phyloP scores from a whole-genome alignment of 2,888 invertebrate species.

The Allygus modestus region DNA sequence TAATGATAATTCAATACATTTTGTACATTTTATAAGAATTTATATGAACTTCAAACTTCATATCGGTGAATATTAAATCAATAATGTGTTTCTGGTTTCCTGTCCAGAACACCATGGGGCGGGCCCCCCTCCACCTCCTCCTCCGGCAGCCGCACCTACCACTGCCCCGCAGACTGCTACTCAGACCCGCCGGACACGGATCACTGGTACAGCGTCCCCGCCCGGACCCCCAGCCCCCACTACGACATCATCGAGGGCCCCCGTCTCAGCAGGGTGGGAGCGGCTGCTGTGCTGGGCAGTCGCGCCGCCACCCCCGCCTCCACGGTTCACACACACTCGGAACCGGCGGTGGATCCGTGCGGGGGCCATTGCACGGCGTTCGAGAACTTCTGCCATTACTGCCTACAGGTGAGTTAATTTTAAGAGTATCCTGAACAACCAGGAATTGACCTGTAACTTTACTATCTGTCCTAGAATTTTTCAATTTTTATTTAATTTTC shows the following conservation, averaged over 20 bases:
- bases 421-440: too few relatives aligned
- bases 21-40: too few relatives aligned
- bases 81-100: too few relatives aligned
- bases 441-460: too few relatives aligned
- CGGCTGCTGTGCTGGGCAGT: conserved; percentile 23
- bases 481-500: too few relatives aligned
- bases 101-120: conserved; percentile 53
- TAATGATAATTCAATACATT: too few relatives aligned
- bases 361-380: conserved; percentile 84
- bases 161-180: conserved; percentile 66
- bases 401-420: conserved; percentile 81
- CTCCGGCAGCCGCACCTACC: conserved; percentile 70
- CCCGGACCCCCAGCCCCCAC: conserved; percentile 53
- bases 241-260: conserved; percentile 57
- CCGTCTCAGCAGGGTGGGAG: not conserved
- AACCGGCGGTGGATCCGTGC: conserved; percentile 81
- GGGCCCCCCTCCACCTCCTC: conserved; percentile 66
- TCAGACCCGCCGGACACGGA: conserved; percentile 55
- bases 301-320: conserved; percentile 73
- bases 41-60: too few relatives aligned
- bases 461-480: not conserved
- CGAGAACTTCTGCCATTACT: conserved; percentile 85
- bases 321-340: conserved; percentile 73
- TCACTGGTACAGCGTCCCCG: conserved; percentile 46
- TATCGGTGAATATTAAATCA: too few relatives aligned